Evolutionary conservation across 30 jellyfish, hydroid and myxozoan species (phyloP), one percentile per base, ranked within the genome.

Genomic region (Clytia hemisphaerica): DNA sequence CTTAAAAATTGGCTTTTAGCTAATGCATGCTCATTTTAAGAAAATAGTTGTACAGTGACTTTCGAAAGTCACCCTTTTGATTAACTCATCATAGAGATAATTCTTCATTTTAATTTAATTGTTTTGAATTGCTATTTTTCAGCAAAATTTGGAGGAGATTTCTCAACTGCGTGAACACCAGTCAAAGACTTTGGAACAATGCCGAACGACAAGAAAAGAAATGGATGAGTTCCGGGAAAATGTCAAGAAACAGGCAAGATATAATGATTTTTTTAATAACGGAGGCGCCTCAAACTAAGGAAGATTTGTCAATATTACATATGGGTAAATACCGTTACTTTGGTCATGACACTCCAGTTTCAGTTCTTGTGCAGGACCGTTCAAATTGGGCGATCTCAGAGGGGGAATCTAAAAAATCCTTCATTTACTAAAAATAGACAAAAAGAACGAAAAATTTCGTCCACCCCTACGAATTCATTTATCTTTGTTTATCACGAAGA

Each of bases 141-240:
- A 89, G 98, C 76, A 63, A 10, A 80, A 80, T 49, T 53, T 80
- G 74, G 80, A 72, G 33, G 93, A 81, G 59, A 58, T 78, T 27
- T 91, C 83, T 2, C 92, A 80, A 7, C 73, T 89, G 51, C 83
- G 92, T 18, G 93, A 89, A 76, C 34, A 91, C 64, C 98, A 89
- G 48, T 67, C 72, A 5, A 79, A 63, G 19, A 76, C 82, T 60
- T 75, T 78, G 88, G 86, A 72, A 55, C 55, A 65, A 27, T 93
- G 93, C 1, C 33, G 83, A 46, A 67, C 64, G 32, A 59, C 82
- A 53, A 94, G 83, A 28, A 28, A 75, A 14, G 93, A 74, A 9
- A 89, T 89, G 93, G 69, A 85, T 36, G 66, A 60, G 15, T 89
- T 89, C 62, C 49, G 75, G 35, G 90, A 82, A 18, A 37, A 81